Percentiles rank a stretch among this genome's conserved stretches.
Conservation (phyloP, 2,113 vertebrate genomes). For the Etheostoma cragini region DNA sequence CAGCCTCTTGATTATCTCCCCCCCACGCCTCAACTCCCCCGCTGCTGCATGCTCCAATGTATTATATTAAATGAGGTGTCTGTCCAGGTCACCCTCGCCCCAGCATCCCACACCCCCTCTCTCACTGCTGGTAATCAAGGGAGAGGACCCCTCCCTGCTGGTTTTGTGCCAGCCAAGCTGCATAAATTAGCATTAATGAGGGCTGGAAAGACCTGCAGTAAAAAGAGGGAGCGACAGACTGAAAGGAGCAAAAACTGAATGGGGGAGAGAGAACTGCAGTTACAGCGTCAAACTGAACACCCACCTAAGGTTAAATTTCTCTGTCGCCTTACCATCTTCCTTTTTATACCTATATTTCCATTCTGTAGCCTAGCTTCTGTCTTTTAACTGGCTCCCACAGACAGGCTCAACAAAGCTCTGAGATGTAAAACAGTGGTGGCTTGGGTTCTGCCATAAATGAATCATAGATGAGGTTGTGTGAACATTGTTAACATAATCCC, state of each 20-base stretch:
- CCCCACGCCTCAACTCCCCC: constrained; percentile 85
- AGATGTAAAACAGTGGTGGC: constrained; percentile 69
- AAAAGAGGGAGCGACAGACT: constrained; percentile 57
- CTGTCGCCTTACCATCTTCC: constrained; percentile 47
- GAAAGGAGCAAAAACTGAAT: constrained; percentile 61
- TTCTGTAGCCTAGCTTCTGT: constrained; percentile 46
- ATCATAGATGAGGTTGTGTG: constrained; percentile 83
- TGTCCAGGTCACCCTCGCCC: constrained; percentile 90
- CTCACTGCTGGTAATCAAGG: constrained; percentile 83
- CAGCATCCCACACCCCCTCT: constrained; percentile 69
- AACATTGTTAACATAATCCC: constrained; percentile 80
- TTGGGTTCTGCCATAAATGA: constrained; percentile 76
- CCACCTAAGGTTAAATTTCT: constrained; percentile 79
- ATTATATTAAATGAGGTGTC: constrained; percentile 98
- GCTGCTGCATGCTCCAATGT: constrained; percentile 87
- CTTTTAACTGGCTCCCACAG: constrained; percentile 62
- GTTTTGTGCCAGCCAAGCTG: constrained; percentile 75
- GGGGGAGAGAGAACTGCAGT: constrained; percentile 38
- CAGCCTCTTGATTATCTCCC: constrained; percentile 92
- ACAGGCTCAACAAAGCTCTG: constrained; percentile 72
- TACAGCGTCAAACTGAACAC: constrained; percentile 65
- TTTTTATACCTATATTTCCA: constrained; percentile 45
- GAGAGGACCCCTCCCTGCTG: constrained; percentile 79
- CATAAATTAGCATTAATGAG: constrained; percentile 86
- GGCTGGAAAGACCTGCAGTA: constrained; percentile 70